Percentiles rank a stretch among this genome's conserved stretches.
Evolutionary conservation across 2,797 vertebrate species (phyloP).

Genomic region (Amblyraja radiata): DNA sequence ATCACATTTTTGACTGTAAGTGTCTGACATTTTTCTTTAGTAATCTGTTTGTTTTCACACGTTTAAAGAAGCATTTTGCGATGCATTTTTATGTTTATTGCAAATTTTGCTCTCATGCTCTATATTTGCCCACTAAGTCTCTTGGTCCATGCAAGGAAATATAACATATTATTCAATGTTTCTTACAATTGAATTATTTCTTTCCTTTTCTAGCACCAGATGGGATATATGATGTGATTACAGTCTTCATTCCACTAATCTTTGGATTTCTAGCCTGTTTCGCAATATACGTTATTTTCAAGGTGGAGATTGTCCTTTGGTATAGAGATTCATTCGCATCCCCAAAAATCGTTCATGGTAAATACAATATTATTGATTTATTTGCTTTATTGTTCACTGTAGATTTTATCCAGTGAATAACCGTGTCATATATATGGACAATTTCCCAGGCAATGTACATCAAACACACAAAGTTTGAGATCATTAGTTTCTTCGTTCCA

Average conservation of each 20-base stretch:
- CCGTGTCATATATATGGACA: no score
- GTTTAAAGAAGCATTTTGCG: no score
- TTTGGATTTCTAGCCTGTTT: constrained; percentile 42
- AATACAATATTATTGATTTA: constrained; percentile 42
- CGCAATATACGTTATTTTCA: constrained; percentile 51
- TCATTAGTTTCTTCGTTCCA: not conserved
- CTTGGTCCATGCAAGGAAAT: not conserved
- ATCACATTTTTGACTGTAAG: no score
- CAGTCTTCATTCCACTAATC: constrained; percentile 46
- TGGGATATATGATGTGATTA: constrained; percentile 41
- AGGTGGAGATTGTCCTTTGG: constrained; percentile 55
- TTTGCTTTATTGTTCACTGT: not conserved
- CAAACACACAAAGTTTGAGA: not conserved
- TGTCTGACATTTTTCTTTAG: no score
- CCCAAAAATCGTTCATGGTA: constrained; percentile 51
- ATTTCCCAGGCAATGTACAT: not conserved
- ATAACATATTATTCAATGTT: not conserved
- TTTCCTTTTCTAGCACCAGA: constrained; percentile 48
- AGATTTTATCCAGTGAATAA: not conserved
- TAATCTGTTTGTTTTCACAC: no score
- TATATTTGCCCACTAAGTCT: no score
- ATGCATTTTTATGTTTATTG: no score
- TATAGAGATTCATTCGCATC: constrained; percentile 49
- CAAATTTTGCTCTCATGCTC: no score
- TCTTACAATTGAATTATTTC: not conserved